phyloP scores from a whole-genome alignment of 2,888 invertebrate genomes.

The Athalia circularis region DNA sequence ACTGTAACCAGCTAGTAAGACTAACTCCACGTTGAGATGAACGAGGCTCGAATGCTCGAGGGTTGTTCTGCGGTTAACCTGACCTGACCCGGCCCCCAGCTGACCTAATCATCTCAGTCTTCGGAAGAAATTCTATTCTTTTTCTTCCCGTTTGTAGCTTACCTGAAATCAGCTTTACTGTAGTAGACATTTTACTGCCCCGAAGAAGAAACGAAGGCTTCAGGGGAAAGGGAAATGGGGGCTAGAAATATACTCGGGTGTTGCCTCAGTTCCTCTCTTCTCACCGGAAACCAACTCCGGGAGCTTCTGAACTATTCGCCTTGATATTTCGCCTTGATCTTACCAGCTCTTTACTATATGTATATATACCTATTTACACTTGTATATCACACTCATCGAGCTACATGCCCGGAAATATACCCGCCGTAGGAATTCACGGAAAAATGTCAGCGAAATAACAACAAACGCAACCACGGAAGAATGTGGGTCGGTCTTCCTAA shows the following conservation, averaged over 20 bases:
- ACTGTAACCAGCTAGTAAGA: constrained; percentile 4
- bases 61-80: constrained; percentile 11
- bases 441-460: no score
- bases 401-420: no score
- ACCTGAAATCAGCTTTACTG: constrained; percentile 4
- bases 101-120: constrained; percentile 30
- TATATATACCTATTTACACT: no score
- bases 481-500: no score
- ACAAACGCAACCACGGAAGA: no score
- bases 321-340: no score
- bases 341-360: no score
- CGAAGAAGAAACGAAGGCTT: neutral
- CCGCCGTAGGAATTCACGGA: no score
- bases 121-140: constrained; percentile 30
- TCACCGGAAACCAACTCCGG: neutral
- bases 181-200: constrained; percentile 1
- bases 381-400: no score
- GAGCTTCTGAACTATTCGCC: neutral
- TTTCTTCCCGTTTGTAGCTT: neutral
- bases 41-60: neutral
- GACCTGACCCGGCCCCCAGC: constrained; percentile 13
- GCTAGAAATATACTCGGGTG: no score
- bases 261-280: no score
- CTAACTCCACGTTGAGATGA: constrained; percentile 26
- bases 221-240: no score